Percentiles rank a stretch among this genome's conserved stretches.
These are phyloP conservation scores for Teinopalpus imperialis DNA, from an alignment of 2,888 invertebrate genomes.

Conservation along the genomic window DNA sequence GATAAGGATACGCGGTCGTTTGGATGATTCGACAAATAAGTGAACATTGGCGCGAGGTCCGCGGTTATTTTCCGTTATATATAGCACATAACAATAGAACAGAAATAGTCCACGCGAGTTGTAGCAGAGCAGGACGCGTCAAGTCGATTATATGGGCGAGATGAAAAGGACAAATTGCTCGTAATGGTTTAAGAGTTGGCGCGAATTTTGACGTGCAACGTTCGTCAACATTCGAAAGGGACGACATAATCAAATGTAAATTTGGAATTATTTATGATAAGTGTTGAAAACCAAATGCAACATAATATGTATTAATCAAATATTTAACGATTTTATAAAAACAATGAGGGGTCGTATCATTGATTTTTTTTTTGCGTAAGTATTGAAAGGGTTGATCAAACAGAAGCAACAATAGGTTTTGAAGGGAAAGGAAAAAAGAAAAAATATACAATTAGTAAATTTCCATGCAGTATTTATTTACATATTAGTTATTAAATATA, in stretches of 20 bases:
- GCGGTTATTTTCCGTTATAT: slow-evolving; percentile 26
- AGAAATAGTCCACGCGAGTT: slow-evolving; percentile 49
- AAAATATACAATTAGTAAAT: slow-evolving; percentile 54
- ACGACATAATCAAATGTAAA: not conserved
- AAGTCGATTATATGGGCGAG: slow-evolving; percentile 56
- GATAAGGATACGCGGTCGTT: no score
- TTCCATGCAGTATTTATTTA: slow-evolving; percentile 28
- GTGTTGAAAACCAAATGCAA: no score
- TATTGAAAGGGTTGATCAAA: slow-evolving; percentile 38
- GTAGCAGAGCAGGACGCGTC: slow-evolving; percentile 52
- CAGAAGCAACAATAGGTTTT: slow-evolving; percentile 46
- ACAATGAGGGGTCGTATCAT: no score
- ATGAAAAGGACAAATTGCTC: slow-evolving; percentile 51
- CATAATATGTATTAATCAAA: no score
- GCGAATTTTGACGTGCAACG: not conserved
- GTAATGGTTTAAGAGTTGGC: slow-evolving; percentile 34
- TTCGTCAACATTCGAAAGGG: no score
- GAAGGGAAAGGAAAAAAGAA: slow-evolving; percentile 41
- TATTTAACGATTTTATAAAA: no score
- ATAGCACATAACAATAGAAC: slow-evolving; percentile 35
- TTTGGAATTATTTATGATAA: no score
- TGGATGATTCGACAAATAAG: slow-evolving; percentile 4
- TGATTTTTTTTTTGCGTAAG: not conserved
- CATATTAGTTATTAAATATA: slow-evolving; percentile 15
- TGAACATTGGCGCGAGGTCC: slow-evolving; percentile 12